Conservation (phyloP, 2,888 invertebrate species). For the Arge pagana region DNA sequence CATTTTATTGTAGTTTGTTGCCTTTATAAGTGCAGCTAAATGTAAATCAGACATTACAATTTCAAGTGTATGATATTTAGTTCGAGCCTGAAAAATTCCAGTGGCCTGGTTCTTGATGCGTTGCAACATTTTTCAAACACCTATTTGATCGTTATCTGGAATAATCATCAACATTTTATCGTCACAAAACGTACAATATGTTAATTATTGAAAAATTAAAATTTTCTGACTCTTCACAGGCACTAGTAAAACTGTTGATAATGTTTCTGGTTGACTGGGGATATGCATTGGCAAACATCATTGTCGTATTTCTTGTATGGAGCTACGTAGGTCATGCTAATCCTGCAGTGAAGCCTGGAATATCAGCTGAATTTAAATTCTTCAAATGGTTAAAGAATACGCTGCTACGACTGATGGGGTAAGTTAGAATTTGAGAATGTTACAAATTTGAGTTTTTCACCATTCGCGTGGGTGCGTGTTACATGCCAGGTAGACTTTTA, state of each 20-base stretch:
- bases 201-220: not conserved
- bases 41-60: too few species aligned
- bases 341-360: conserved; percentile 93
- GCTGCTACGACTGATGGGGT: conserved; percentile 78
- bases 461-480: too few species aligned
- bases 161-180: conserved; percentile 3
- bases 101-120: too few species aligned
- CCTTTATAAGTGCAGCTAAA: too few species aligned
- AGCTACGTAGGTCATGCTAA: conserved; percentile 94
- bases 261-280: conserved; percentile 95
- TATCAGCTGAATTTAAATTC: conserved; percentile 81
- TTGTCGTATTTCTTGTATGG: conserved; percentile 84
- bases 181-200: not conserved
- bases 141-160: too few species aligned
- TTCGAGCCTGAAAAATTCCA: too few species aligned
- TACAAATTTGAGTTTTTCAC: too few species aligned
- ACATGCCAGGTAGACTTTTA: too few species aligned
- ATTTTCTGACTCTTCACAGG: too few species aligned
- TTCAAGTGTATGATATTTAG: too few species aligned
- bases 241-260: conserved; percentile 81
- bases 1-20: too few species aligned
- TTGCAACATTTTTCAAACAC: too few species aligned
- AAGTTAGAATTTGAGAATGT: conserved; percentile 44
- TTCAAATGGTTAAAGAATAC: conserved; percentile 77
- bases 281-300: conserved; percentile 84